Evolutionary conservation across 2,888 invertebrate genomes (phyloP).

Genomic region (Lasioglossum leucozonium): DNA sequence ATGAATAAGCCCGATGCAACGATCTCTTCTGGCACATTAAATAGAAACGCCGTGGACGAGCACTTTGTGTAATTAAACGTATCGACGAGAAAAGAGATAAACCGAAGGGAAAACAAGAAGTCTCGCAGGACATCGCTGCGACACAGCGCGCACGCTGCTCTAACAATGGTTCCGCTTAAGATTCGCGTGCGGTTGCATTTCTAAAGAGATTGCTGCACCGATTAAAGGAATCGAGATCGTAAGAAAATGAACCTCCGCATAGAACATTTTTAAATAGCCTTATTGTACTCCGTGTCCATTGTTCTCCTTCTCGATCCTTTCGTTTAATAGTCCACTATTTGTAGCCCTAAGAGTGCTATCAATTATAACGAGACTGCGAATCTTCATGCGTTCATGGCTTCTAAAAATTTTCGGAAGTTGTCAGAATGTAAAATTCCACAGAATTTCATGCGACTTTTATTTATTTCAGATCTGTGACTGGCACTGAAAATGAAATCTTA

Average conservation of each 20-base stretch:
- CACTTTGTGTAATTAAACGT: slow-evolving; percentile 50
- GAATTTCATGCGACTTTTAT: no score
- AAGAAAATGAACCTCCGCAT: not conserved
- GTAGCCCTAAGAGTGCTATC: no score
- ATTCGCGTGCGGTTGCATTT: not conserved
- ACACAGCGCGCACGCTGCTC: not conserved
- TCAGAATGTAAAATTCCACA: no score
- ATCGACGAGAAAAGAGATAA: not conserved
- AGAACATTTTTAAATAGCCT: not conserved
- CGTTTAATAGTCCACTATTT: not conserved
- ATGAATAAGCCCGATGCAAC: slow-evolving; percentile 32
- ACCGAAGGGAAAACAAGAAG: not conserved
- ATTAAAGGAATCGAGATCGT: not conserved
- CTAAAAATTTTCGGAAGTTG: no score
- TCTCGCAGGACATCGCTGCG: not conserved
- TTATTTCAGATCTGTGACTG: no score
- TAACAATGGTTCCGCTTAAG: not conserved
- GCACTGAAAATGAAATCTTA: no score
- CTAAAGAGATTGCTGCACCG: not conserved
- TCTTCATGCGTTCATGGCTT: no score
- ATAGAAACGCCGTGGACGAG: not conserved
- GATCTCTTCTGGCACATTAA: slow-evolving; percentile 23
- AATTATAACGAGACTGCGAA: no score
- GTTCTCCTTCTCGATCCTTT: not conserved
- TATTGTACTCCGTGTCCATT: not conserved